A percentile compares a stretch with the other conserved stretches of the same genome.
Evolutionary conservation across 2,888 invertebrate genomes (phyloP).

Genomic region (Exephanes ischioxanthus): DNA sequence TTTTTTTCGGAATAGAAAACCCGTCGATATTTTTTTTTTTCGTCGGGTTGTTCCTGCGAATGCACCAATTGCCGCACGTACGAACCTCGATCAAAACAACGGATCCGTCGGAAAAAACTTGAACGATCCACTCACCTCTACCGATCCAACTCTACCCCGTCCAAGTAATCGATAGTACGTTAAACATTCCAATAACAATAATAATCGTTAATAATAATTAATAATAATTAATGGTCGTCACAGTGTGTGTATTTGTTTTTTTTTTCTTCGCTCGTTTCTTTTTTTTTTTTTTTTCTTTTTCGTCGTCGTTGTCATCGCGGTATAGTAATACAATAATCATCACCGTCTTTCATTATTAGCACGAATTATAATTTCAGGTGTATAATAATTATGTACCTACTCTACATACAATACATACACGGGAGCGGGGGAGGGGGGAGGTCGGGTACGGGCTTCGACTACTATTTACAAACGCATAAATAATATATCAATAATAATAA

Average conservation of each 20-base stretch:
- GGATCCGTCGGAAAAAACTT: constrained; percentile 2
- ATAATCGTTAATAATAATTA: constrained; percentile 77
- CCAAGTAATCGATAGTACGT: constrained; percentile 77
- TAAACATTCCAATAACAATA: constrained; percentile 84
- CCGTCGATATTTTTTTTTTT: constrained; percentile 22
- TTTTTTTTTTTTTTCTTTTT: constrained; percentile 39
- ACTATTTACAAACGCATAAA: constrained; percentile 85
- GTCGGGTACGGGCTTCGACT: constrained; percentile 76
- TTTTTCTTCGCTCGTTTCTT: constrained; percentile 19
- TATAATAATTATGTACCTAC: constrained; percentile 80
- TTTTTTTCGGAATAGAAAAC: constrained; percentile 16
- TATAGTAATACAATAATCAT: constrained; percentile 62
- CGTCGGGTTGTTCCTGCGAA: constrained; percentile 13
- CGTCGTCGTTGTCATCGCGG: constrained; percentile 65
- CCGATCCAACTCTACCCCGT: constrained; percentile 63
- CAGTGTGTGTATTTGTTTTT: constrained; percentile 60
- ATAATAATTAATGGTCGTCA: constrained; percentile 71
- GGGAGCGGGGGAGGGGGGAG: constrained; percentile 69
- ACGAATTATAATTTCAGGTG: constrained; percentile 74
- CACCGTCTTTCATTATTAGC: constrained; percentile 72
- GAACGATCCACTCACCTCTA: constrained; percentile 50
- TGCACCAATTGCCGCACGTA: constrained; percentile 45
- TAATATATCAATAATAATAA: constrained; percentile 78
- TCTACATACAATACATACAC: constrained; percentile 85
- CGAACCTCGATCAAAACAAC: constrained; percentile 3